A percentile compares a stretch with the other conserved stretches of the same genome.
Evolutionary conservation across 2,797 vertebrate species (phyloP).

Genomic region (Triplophysa yarkandensis): DNA sequence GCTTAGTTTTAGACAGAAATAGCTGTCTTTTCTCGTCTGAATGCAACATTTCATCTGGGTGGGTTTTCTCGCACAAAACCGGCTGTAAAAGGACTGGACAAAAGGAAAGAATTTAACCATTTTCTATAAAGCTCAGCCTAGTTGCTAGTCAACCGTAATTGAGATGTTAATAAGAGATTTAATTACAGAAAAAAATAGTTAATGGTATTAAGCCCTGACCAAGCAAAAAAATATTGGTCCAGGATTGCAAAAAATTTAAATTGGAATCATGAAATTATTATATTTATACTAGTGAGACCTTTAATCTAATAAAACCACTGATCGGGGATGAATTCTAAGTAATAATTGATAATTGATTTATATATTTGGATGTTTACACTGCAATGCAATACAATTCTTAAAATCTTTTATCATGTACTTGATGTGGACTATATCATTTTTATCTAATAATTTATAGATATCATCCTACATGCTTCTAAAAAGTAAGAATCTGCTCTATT

Average conservation of each 20-base stretch:
- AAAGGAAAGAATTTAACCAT: background rate
- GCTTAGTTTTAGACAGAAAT: slow-evolving; percentile 4
- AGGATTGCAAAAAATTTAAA: too few relatives aligned
- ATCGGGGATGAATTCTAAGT: too few relatives aligned
- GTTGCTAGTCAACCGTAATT: background rate
- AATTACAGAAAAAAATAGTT: background rate
- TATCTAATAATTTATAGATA: too few relatives aligned
- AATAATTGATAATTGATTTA: too few relatives aligned
- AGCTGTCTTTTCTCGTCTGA: background rate
- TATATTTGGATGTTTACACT: too few relatives aligned
- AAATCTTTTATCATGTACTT: too few relatives aligned
- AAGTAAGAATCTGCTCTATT: background rate
- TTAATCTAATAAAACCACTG: too few relatives aligned
- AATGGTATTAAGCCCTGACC: background rate
- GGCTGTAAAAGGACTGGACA: background rate
- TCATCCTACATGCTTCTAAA: background rate
- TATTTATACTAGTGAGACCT: too few relatives aligned
- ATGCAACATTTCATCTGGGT: background rate
- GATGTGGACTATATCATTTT: too few relatives aligned
- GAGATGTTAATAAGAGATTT: slow-evolving; percentile 3
- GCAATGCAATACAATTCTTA: too few relatives aligned
- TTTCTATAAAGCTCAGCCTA: background rate
- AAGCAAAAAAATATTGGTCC: background rate
- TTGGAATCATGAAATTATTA: too few relatives aligned
- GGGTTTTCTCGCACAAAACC: background rate